A percentile compares a stretch with the other conserved stretches of the same genome.
phyloP scores from a whole-genome alignment of 2,113 vertebrate species.

The Rhinolophus sinicus region DNA sequence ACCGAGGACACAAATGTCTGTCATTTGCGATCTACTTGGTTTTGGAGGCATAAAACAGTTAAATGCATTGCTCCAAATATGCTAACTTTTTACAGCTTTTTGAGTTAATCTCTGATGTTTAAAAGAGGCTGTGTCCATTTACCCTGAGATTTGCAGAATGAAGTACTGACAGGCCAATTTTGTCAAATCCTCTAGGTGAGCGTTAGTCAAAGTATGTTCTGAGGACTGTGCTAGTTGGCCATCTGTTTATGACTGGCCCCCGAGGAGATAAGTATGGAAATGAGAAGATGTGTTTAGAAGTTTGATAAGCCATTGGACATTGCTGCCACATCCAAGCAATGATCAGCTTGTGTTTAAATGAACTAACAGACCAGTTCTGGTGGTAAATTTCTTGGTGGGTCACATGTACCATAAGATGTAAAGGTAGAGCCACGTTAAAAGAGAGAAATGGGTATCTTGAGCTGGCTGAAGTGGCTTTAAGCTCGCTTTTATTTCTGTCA shows the following conservation, averaged over 20 bases:
- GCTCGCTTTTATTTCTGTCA: neutral
- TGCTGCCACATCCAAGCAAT: neutral
- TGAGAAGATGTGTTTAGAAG: neutral
- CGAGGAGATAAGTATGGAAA: neutral
- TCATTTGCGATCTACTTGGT: conserved; percentile 5
- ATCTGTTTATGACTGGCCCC: neutral
- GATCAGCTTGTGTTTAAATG: neutral
- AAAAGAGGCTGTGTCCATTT: neutral
- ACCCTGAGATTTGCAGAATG: neutral
- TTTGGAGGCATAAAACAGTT: neutral
- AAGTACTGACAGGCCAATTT: neutral
- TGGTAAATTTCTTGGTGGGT: neutral
- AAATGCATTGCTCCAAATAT: neutral
- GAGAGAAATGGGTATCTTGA: neutral
- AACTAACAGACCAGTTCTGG: neutral
- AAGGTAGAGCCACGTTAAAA: fast-evolving
- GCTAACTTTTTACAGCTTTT: neutral
- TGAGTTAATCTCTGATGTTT: neutral
- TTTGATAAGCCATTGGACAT: neutral
- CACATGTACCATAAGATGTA: fast-evolving
- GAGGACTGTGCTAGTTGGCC: neutral
- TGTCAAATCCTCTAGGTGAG: neutral
- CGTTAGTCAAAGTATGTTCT: neutral
- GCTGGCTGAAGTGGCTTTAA: neutral
- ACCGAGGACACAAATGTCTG: neutral